Base-by-base conservation (phyloP, 2,797 vertebrate species). In the Benthosema pterotum region DNA sequence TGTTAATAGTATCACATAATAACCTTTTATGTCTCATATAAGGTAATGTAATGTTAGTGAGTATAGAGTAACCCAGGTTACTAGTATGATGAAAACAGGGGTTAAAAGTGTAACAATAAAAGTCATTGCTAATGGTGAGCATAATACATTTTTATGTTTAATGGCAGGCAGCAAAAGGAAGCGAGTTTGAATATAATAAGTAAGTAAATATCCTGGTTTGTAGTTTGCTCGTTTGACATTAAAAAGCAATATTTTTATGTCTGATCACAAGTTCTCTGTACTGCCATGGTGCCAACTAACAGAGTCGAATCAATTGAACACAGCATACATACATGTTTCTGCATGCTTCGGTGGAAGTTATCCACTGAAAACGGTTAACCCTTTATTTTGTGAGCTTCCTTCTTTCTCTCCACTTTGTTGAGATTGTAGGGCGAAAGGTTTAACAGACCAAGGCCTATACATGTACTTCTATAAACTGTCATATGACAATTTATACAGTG, bases 291-390 rank as follows among this genome's bases (percentile, higher is more conserved):
- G 28, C 2, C 25, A 5, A 16, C 46, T 49, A 70, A 7, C 19
- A 5, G 45, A 4, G 46, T 50, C 5, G 0, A 79, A 89, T 85
- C 58, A 9, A 71, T 82, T 77, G 45, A 73, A 19, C 65, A 60
- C 61, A 60, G 74, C 11, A 32, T 69, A 64, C 11, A 32, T 69
- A 64, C 72, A 79, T 65, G 67, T 69, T 63, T 13, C n/a, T 45
- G 16, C 1, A 16, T 42, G 16, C 1, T 18, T 42, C 19, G 48
- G 17, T 50, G n/a, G 4, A 11, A 16, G 63, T 38, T 8, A 32
- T 6, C 28, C 28, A 32, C 7, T 32, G 8, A 9, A 38, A 38
- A 7, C 32, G 2, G 32, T 38, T 38, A 38, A 1, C 28, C 66
- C 42, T n/a, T 3, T 50, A 53, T 42, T 67, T 64, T 9, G 49